phyloP scores from a whole-genome alignment of 1,140 invertebrate genomes.

The Potamilus streckersoni region DNA sequence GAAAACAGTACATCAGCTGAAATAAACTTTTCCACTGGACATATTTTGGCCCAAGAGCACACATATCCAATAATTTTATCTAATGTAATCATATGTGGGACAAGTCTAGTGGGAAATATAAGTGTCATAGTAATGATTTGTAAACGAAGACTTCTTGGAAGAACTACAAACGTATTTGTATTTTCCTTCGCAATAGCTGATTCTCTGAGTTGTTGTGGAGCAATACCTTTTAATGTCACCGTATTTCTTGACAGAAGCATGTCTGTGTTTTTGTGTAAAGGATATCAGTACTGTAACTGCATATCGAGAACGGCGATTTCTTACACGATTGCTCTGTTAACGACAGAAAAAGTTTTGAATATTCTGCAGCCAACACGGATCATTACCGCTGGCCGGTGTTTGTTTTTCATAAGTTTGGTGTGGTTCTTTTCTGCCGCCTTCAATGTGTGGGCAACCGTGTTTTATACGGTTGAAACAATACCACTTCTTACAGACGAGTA shows the following conservation, averaged over 20 bases:
- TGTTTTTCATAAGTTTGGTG: constrained; percentile 30
- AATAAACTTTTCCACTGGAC: no score
- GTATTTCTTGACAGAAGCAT: constrained; percentile 14
- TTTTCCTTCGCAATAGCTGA: constrained; percentile 33
- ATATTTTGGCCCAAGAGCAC: no score
- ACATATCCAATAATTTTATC: constrained; percentile 19
- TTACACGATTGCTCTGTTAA: constrained; percentile 22
- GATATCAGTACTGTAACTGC: constrained; percentile 22
- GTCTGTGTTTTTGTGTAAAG: constrained; percentile 29
- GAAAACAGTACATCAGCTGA: no score
- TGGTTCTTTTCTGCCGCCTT: constrained; percentile 31
- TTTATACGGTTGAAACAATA: constrained; percentile 23
- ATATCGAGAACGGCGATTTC: constrained; percentile 28
- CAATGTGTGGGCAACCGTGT: constrained; percentile 29
- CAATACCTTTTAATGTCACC: constrained; percentile 19
- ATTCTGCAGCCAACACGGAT: constrained; percentile 24
- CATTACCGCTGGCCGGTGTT: constrained; percentile 27
- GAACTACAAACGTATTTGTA: constrained; percentile 29
- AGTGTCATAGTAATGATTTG: constrained; percentile 19
- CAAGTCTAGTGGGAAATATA: constrained; percentile 19
- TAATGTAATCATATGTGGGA: constrained; percentile 13
- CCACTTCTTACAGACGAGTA: background rate
- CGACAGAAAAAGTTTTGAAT: constrained; percentile 30
- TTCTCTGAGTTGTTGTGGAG: constrained; percentile 8
- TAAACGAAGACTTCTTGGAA: constrained; percentile 16